Base-by-base conservation (phyloP, 2,888 invertebrate genomes). In the Drosophila acutilabella region DNA sequence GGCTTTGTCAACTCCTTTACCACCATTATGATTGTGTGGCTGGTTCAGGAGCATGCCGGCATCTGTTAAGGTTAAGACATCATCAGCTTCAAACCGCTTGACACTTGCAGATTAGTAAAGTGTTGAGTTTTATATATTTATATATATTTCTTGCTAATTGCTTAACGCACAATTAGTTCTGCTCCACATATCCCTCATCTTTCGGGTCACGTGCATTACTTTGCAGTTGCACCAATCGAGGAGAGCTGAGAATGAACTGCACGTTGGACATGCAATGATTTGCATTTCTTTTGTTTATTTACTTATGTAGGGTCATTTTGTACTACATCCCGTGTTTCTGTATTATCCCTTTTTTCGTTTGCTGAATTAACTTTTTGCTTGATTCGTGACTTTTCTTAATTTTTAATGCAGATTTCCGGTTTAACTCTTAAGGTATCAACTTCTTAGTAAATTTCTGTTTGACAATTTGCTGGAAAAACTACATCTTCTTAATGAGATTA, bases 51-150 rank as follows among this genome's bases (percentile, higher is more conserved):
- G 64, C 73, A 60, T 72, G 74, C 73, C 66, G 50, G 59, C 71
- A 65, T 66, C 60, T 61, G 60, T 54, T 33, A 51, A 44, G 62
- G 51, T 54, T 61, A 38, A 62, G 45, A 57, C 65, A 60, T 38
- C 61, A 20, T 20, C 59, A 20, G 61, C 58, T 61, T 50, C 76
- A 57, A 57, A 54, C 68, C 78, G 89, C 87, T 90, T 91, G 90
- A 90, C 91, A 90, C 91, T 91, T 89, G 81, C 89, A 89, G 91
- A 91, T 90, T 91, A 90, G 83, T 79, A 86, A 88, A 89, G 88
- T 90, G 91, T 89, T 90, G 84, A 86, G 74, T 81, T 69, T 79
- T 71, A 76, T 75, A 76, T 74, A 79, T 13, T 4, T 13, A 36
- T 70, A 77, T 76, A 79, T 78, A 85, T 90, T 91, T 90, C 88